Conservation (phyloP, 2,888 invertebrate genomes). For the Branchipolynoe longqiensis region DNA sequence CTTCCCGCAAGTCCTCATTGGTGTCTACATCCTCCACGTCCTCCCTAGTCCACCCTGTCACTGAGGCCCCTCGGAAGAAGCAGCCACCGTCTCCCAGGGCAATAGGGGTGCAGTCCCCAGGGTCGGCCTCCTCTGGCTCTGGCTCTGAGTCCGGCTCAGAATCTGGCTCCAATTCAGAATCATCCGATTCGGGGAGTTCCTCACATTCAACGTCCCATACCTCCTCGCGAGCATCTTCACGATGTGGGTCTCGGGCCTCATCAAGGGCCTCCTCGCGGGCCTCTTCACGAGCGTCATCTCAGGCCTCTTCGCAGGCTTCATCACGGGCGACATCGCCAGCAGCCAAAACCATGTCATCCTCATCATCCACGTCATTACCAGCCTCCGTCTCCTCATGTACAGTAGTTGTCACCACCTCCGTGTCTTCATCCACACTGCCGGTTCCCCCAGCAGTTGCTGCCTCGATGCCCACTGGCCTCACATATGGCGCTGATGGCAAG, state of each 20-base stretch:
- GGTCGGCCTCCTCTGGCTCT: not conserved
- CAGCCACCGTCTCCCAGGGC: constrained; percentile 21
- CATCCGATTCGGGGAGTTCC: constrained; percentile 27
- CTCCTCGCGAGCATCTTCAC: not conserved
- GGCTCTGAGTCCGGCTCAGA: constrained; percentile 21
- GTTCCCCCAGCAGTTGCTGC: not conserved
- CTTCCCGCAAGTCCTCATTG: not conserved
- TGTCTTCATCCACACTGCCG: constrained; percentile 31
- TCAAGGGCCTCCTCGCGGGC: not conserved
- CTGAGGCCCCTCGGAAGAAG: constrained; percentile 27
- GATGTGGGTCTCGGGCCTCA: not conserved
- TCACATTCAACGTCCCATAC: constrained; percentile 8
- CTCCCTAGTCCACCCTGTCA: not conserved
- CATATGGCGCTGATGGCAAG: constrained; percentile 14
- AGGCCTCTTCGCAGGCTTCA: constrained; percentile 22
- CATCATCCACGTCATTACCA: not conserved
- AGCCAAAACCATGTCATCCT: not conserved
- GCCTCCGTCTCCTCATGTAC: constrained; percentile 21
- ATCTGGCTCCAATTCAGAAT: constrained; percentile 19
- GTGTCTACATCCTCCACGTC: constrained; percentile 2
- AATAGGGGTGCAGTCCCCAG: not conserved
- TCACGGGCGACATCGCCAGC: constrained; percentile 17
- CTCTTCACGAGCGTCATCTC: constrained; percentile 10
- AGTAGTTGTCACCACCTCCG: constrained; percentile 21
- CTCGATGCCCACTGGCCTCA: not conserved